Base-by-base conservation (phyloP, 2,113 vertebrate species). In the Corythornis vintsioides region DNA sequence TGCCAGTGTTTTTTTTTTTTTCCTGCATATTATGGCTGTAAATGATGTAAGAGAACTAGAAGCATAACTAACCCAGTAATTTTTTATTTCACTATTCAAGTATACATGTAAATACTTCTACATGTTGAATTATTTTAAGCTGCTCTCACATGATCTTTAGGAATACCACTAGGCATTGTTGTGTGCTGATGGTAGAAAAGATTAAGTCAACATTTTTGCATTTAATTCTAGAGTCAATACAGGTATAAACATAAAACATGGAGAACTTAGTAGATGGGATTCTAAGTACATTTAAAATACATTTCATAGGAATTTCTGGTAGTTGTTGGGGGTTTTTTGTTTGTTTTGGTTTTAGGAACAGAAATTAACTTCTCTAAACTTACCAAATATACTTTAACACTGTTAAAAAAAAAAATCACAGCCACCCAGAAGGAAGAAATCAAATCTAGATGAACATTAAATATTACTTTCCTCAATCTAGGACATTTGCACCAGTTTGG, bases 401-500 rank as follows among this genome's bases (percentile, higher is more conserved):
- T 78, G 19, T 26, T 82, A 12, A 69, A 60, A 86, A 86, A 74
- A 69, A 86, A 73, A 65, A 28, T 6, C 10, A 22, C 48, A 43
- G 9, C 5, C 31, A 53, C 12, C 17, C 50, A 22, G 50, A 70
- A 82, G 18, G 12, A 50, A 43, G 35, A 87, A 64, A 7, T 38
- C 1, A 87, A 64, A 7, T 38, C 1, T 29, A 48, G 18, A 50
- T 83, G 26, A 84, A 48, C 7, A 15, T 70, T 61, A 61, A 20
- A 6, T 85, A 26, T 31, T 59, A 4, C 56, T 97, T 95, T 82
- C 48, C 19, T 63, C 45, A n/a, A 72, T 82, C 33, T 91, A 99
- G 99, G 97, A 99, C 99, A 18, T 99, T 99, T 96, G 98, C 99
- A 70, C 99, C 99, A 29, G 98, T 99, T 72, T 99, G 99, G 99